phyloP scores from a whole-genome alignment of 2,113 vertebrate genomes.

The Acrocephalus arundinaceus region DNA sequence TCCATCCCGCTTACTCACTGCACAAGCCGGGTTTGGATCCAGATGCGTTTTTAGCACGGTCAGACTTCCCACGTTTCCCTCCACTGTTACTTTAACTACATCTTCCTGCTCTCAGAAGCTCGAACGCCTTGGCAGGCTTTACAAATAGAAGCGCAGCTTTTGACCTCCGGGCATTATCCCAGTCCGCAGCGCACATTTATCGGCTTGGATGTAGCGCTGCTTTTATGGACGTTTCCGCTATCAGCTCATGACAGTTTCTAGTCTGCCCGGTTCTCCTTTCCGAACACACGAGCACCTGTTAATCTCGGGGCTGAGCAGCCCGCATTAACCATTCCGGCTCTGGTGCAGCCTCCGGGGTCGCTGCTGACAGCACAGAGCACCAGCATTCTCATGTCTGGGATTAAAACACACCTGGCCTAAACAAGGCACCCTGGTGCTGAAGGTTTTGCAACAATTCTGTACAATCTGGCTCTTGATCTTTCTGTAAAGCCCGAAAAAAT shows the following conservation, averaged over 20 bases:
- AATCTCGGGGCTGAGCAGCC: not conserved
- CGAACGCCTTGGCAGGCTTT: not conserved
- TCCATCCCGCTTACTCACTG: not conserved
- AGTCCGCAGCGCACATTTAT: not conserved
- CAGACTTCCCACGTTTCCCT: not conserved
- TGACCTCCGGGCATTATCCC: not conserved
- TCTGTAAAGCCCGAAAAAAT: not conserved
- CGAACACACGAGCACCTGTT: not conserved
- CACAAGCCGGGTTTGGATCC: not conserved
- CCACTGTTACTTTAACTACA: not conserved
- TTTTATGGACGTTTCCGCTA: not conserved
- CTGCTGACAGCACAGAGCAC: not conserved
- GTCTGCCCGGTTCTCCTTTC: conserved; percentile 8
- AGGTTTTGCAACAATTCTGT: not conserved
- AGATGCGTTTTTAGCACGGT: not conserved
- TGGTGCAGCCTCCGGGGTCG: fast-evolving
- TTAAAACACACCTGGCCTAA: not conserved
- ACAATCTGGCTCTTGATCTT: not conserved
- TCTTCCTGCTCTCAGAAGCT: not conserved
- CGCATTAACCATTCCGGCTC: not conserved
- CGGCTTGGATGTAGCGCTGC: not conserved
- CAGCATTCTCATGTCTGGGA: fast-evolving
- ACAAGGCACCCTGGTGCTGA: not conserved
- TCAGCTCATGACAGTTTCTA: not conserved
- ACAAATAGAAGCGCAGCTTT: not conserved